Conservation (phyloP, 2,797 vertebrate species). For the Dendrocincla fuliginosa region DNA sequence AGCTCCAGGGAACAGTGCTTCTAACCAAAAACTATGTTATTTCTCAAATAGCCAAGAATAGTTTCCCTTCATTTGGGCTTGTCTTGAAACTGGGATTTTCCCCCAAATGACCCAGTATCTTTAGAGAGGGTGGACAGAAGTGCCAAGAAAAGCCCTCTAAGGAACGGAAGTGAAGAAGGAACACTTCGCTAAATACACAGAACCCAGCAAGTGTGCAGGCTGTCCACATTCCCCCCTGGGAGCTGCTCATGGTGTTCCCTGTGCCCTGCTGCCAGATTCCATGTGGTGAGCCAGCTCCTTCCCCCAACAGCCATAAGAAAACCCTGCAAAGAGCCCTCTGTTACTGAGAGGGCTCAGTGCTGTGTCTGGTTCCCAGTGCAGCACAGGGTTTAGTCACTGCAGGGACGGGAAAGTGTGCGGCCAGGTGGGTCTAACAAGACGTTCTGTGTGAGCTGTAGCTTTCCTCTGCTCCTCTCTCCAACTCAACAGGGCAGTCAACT, state of each 20-base stretch:
- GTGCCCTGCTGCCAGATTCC: rapidly evolving
- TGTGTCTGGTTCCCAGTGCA: rapidly evolving
- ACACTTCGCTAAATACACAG: background rate
- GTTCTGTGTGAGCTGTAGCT: background rate
- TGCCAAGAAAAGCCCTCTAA: background rate
- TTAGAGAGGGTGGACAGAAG: background rate
- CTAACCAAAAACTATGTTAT: background rate
- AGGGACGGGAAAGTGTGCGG: rapidly evolving
- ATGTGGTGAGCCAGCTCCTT: background rate
- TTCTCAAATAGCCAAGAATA: background rate
- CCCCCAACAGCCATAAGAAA: background rate
- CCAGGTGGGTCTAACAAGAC: background rate
- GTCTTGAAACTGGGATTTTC: background rate
- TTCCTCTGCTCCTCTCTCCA: background rate
- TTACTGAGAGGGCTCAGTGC: background rate
- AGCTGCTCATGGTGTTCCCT: background rate
- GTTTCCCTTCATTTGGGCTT: background rate
- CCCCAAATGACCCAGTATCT: background rate
- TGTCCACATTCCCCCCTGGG: rapidly evolving
- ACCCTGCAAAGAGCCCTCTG: background rate
- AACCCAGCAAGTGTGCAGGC: background rate
- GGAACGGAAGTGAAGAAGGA: background rate
- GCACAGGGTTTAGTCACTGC: background rate
- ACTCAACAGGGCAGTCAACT: background rate
- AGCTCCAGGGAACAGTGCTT: background rate